Evolutionary conservation across 2,113 vertebrate species (phyloP).

Genomic region (Tachysurus vachellii): DNA sequence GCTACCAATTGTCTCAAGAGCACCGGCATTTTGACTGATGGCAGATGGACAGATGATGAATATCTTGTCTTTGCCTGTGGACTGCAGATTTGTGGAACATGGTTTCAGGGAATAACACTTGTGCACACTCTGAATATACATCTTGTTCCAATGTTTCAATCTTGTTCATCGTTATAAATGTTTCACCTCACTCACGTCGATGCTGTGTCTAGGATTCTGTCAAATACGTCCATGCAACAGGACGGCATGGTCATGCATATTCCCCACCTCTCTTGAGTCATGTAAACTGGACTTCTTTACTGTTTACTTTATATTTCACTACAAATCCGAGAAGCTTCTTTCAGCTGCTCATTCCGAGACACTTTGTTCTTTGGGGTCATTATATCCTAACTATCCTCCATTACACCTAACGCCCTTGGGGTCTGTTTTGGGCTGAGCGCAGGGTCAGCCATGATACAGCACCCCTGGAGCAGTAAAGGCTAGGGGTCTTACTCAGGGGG

Average conservation of each 20-base stretch:
- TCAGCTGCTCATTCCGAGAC: too few relatives aligned
- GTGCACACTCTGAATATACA: neutral
- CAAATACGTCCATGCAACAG: neutral
- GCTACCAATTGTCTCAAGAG: slow-evolving; percentile 31
- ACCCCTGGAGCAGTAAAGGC: too few relatives aligned
- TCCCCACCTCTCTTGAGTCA: neutral
- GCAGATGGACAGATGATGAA: slow-evolving; percentile 35
- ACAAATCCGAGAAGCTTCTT: too few relatives aligned
- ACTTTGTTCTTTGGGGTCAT: too few relatives aligned
- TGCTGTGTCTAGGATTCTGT: neutral
- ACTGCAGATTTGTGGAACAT: slow-evolving; percentile 38
- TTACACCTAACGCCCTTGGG: too few relatives aligned
- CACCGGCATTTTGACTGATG: slow-evolving; percentile 24
- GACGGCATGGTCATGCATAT: neutral
- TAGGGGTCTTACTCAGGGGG: too few relatives aligned
- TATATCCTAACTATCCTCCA: too few relatives aligned
- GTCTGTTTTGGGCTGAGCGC: too few relatives aligned
- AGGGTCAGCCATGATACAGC: too few relatives aligned
- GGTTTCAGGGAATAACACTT: slow-evolving; percentile 44
- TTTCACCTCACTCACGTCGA: neutral
- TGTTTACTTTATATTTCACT: too few relatives aligned
- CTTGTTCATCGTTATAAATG: neutral
- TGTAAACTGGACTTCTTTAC: too few relatives aligned
- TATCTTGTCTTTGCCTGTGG: neutral
- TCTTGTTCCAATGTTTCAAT: neutral